Evolutionary conservation across 2,888 invertebrate species (phyloP).

Genomic region (Dryobota labecula): DNA sequence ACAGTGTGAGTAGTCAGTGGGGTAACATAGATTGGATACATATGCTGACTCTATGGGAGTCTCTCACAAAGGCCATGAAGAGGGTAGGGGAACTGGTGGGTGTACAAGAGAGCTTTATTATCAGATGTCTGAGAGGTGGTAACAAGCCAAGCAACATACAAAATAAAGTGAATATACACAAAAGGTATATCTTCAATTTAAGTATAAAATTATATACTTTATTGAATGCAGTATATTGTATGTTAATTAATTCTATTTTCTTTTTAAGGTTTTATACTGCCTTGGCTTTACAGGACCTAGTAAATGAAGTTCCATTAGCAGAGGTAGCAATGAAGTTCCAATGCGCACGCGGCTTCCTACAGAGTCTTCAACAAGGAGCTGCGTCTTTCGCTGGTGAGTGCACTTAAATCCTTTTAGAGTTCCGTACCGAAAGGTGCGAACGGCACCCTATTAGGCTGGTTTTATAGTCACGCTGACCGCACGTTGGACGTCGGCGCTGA

Average conservation of each 20-base stretch:
- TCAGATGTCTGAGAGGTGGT: conserved; percentile 93
- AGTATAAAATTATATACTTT: background rate
- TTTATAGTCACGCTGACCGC: no score
- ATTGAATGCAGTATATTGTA: background rate
- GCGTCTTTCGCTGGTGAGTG: conserved; percentile 97
- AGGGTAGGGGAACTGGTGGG: conserved; percentile 97
- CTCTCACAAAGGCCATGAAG: conserved; percentile 94
- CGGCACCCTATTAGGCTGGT: background rate
- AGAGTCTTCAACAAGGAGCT: conserved; percentile 98
- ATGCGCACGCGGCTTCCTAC: conserved; percentile 97
- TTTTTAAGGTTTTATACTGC: conserved; percentile 95
- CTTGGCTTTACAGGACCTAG: conserved; percentile 97
- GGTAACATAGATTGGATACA: conserved; percentile 95
- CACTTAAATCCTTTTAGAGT: background rate
- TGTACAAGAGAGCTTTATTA: conserved; percentile 95
- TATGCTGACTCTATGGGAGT: conserved; percentile 95
- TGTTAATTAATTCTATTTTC: background rate
- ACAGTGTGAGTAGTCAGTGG: conserved; percentile 95
- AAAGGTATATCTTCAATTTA: conserved; percentile 85
- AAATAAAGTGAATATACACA: conserved; percentile 91
- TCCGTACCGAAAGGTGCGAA: background rate
- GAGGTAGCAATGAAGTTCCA: conserved; percentile 96
- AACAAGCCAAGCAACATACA: conserved; percentile 90
- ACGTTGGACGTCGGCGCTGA: no score
- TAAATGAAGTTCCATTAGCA: conserved; percentile 96